Base-by-base conservation (phyloP, 2,888 invertebrate genomes). In the Atrina japonica region DNA sequence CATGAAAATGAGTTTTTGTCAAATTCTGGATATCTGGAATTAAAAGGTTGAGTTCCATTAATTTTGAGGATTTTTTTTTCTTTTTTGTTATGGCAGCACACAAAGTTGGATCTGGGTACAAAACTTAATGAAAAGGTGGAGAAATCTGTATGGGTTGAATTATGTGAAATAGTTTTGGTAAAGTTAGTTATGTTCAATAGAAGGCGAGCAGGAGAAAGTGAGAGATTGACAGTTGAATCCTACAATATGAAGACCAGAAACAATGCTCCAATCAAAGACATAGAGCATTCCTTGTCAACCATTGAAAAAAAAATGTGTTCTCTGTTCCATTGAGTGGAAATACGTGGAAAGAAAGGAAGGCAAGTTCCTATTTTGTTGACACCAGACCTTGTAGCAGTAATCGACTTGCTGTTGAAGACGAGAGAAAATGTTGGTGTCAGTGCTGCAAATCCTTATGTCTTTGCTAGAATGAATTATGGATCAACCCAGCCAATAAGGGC, bases 351-450 rank as follows among this genome's bases (percentile, higher is more conserved):
- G 30, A 56, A 45, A 59, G 72, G 67, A 9, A 7, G 72, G 21
- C 56, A 35, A 14, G 72, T 72, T 35, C 67, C 67, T 18, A 45
- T 67, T 21, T 40, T 72, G n/a, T 3, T 67, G 3, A 55, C 67
- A 49, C 61, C 69, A 14, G 56, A 21, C 40, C 6, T 73, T 2
- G 52, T 60, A 30, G 49, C 18, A 23, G 49, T 52, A 30, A 72
- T 77, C 61, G 66, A 71, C 47, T 47, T 74, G 30, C 60, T 74
- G 5, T 11, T 77, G 16, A 64, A 70, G 55, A 56, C 21, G 16
- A 67, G 77, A 41, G 25, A 58, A 43, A 56, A 35, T 30, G 74
- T 69, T 14, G 61, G 58, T 14, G 55, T 77, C 1, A n/a, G 47
- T 27, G 5, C 25, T 63, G 59, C 74, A 1, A 35, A 35, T 35